Evolutionary conservation across 1,140 invertebrate species (phyloP).

Genomic region (Mylabris phalerata): DNA sequence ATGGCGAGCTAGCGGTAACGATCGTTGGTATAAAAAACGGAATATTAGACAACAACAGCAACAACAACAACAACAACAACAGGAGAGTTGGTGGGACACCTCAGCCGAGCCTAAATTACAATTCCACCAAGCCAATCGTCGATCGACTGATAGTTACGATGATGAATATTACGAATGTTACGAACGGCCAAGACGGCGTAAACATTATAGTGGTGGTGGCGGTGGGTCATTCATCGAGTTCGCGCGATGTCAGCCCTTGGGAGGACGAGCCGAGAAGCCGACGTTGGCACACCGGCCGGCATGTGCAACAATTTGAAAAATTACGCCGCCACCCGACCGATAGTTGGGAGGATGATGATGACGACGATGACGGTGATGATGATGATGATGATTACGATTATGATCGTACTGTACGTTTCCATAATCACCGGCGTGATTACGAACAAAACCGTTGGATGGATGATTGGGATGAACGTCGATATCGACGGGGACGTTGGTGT

Average conservation of each 20-base stretch:
- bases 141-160: conserved; percentile 41
- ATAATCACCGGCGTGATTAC: conserved; percentile 25
- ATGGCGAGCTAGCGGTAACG: conserved; percentile 43
- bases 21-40: conserved; percentile 42
- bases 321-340: conserved; percentile 36
- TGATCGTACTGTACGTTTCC: conserved; percentile 15
- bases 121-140: conserved; percentile 34
- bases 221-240: conserved; percentile 53
- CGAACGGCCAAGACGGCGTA: conserved; percentile 33
- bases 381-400: conserved; percentile 33
- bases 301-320: conserved; percentile 29
- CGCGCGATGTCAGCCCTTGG: conserved; percentile 63
- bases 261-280: conserved; percentile 53
- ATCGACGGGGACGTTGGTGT: conserved; percentile 36
- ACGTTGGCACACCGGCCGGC: conserved; percentile 29
- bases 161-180: conserved; percentile 40
- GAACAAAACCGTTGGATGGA: conserved; percentile 34
- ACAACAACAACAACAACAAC: conserved; percentile 44
- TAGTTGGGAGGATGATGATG: conserved; percentile 46
- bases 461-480: conserved; percentile 30
- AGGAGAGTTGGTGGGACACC: conserved; percentile 41
- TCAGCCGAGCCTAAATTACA: conserved; percentile 34
- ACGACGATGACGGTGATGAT: conserved; percentile 45
- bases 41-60: conserved; percentile 40
- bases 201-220: conserved; percentile 15